Evolutionary conservation across 1,140 invertebrate genomes (phyloP).

Genomic region (Drosophila elegans): DNA sequence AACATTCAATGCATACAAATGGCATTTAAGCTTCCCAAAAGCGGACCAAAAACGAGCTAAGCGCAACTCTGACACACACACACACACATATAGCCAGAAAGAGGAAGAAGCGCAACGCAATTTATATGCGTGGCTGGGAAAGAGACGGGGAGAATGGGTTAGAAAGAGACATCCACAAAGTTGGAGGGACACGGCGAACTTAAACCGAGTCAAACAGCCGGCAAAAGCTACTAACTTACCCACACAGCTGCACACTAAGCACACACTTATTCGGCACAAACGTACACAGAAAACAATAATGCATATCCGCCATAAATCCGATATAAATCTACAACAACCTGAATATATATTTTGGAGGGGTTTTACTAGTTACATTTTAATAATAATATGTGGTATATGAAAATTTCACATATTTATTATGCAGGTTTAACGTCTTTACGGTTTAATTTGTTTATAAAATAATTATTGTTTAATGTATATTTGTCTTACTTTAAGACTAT

Average conservation of each 20-base stretch:
- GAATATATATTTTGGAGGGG: too few species aligned
- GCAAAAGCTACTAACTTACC: conserved; percentile 78
- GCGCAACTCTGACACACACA: conserved; percentile 59
- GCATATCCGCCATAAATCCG: too few species aligned
- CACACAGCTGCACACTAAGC: conserved; percentile 29
- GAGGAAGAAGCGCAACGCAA: conserved; percentile 31
- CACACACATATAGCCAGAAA: conserved; percentile 21
- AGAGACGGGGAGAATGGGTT: conserved; percentile 16
- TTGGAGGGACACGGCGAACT: conserved; percentile 51
- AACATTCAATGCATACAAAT: conserved; percentile 84
- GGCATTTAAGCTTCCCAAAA: conserved; percentile 77
- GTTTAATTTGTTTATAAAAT: too few species aligned
- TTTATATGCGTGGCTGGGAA: conserved; percentile 45
- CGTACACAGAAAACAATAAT: conserved; percentile 1
- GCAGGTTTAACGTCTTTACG: too few species aligned
- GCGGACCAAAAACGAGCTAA: conserved; percentile 62
- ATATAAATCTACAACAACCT: too few species aligned
- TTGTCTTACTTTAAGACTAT: too few species aligned
- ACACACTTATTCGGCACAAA: conserved; percentile 14
- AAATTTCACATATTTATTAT: too few species aligned
- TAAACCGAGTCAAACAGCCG: conserved; percentile 77
- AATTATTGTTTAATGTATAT: too few species aligned
- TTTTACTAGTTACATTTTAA: too few species aligned
- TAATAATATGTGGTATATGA: too few species aligned
- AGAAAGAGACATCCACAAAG: conserved; percentile 27